Base-by-base conservation (phyloP, 2,113 vertebrate species). In the Oreochromis aureus region DNA sequence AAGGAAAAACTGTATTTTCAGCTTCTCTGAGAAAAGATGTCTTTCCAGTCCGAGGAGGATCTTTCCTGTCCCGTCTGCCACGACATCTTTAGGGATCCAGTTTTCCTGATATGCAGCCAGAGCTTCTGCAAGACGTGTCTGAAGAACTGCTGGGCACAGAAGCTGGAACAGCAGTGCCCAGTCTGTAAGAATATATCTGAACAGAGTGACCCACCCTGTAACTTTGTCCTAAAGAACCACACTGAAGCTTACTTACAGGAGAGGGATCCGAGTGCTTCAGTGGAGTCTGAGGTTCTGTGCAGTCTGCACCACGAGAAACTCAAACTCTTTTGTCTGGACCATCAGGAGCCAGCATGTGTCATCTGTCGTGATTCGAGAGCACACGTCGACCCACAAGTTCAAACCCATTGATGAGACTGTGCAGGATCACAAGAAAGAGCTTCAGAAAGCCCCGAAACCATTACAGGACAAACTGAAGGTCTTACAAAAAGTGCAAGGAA, bases 181-280 rank as follows among this genome's bases (percentile, higher is more conserved):
- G 63, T 41, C 19, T 71, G 63, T 71, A 41, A 41, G 63, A 41
- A 9, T 0, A 13, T 71, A 6, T 71, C 63, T 24, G 11, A 41
- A 4, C 63, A 71, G 34, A 41, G 36, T 41, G 63, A 69, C 2
- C 36, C 36, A 2, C 36, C 63, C 19, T 69, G 36, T 2, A 69
- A 15, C 36, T 41, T 24, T 11, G 7, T 41, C 4, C 36, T 69
- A 69, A 41, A 41, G 12, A 69, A 41, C 7, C 12, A 0, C 1
- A 3, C 36, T 69, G 63, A 69, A 36, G 36, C n/a, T n/a, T 69
- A 9, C 63, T 41, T 69, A 24, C 4, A 69, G 3, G 7, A 69
- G n/a, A 69, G 1, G 4, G 12, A 9, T 24, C 7, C 0, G 5
- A 69, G n/a, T 2, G 63, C 36, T 66, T 39, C 10, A 2, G 61